Evolutionary conservation across 2,797 vertebrate species (phyloP).

Genomic region (Rhinichthys osculus): DNA sequence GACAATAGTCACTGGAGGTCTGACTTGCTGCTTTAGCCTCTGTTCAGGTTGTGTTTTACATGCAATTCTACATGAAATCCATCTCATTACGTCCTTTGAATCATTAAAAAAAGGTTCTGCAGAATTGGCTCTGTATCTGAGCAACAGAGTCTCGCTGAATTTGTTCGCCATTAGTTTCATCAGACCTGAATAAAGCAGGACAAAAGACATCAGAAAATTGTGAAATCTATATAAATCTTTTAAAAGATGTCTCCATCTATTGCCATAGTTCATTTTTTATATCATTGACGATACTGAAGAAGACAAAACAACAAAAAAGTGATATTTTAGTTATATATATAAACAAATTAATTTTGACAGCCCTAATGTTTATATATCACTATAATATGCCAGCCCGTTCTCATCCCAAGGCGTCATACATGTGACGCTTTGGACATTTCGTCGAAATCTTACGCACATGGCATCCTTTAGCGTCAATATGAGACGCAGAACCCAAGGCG

Average conservation of each 20-base stretch:
- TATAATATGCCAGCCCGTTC: no score
- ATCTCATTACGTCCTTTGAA: slow-evolving; percentile 12
- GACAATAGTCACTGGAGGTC: slow-evolving; percentile 8
- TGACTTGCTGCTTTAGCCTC: slow-evolving; percentile 4
- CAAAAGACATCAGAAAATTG: not conserved
- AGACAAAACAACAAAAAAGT: not conserved
- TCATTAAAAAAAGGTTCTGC: slow-evolving; percentile 10
- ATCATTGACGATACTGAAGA: not conserved
- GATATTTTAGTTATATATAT: no score
- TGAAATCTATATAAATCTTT: not conserved
- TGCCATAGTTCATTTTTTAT: not conserved
- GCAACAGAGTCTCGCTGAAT: not conserved
- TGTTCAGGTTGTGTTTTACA: not conserved
- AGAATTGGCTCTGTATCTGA: not conserved
- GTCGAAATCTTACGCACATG: no score
- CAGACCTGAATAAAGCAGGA: not conserved
- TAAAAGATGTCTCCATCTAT: not conserved
- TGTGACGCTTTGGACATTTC: no score
- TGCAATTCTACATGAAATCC: slow-evolving; percentile 13
- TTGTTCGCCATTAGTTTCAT: not conserved
- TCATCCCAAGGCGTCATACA: no score
- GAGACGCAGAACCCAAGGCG: no score
- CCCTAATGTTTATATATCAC: no score
- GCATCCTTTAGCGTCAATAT: no score
- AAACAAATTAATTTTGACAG: no score